Base-by-base conservation (phyloP, 1,140 invertebrate genomes). In the Periplaneta americana region DNA sequence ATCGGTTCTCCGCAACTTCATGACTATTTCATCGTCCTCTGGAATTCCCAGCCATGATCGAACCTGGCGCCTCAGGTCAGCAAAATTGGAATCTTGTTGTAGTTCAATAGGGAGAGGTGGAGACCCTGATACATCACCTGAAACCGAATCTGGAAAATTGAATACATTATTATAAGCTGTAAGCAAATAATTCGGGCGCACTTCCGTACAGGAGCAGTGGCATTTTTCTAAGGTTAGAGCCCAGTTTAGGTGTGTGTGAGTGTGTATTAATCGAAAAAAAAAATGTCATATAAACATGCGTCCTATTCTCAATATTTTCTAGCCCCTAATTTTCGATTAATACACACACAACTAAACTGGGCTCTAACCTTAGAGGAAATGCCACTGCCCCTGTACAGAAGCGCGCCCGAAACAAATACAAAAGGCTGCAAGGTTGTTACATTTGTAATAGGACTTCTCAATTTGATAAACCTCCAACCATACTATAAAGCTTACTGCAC, bases 21-120 rank as follows among this genome's bases (percentile, higher is more conserved):
- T 39, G 17, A 81, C 80, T 13, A 66, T 35, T 28, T 36, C 80
- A n/a, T 74, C 75, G 34, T 75, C 34, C 34, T 81, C 80, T 76
- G 80, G 74, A n/a, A 81, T n/a, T 75, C 80, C 74, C 35, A 81
- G 32, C 37, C 75, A 35, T 74, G 80, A 28, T 13, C 80, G 36
- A 57, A 81, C 74, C 34, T 57, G 74, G 18, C 32, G 22, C 28
- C 39, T 81, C 8, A 81, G 18, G 9, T 81, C 80, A 66, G 34
- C 34, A 34, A 81, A 81, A 66, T 37, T 81, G 32, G 32, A 66
- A 66, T 81, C 34, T 5, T 66, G 75, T 13, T 76, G 34, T 31
- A 81, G 34, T 34, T 81, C 74, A 13, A 81, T 66, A 32, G 74
- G n/a, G 32, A 81, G 66, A n/a, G 80, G 80, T 13, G 34, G 22